These are phyloP conservation scores for Drosophila mulleri DNA, from an alignment of 2,888 invertebrate genomes.

Conservation along the genomic window DNA sequence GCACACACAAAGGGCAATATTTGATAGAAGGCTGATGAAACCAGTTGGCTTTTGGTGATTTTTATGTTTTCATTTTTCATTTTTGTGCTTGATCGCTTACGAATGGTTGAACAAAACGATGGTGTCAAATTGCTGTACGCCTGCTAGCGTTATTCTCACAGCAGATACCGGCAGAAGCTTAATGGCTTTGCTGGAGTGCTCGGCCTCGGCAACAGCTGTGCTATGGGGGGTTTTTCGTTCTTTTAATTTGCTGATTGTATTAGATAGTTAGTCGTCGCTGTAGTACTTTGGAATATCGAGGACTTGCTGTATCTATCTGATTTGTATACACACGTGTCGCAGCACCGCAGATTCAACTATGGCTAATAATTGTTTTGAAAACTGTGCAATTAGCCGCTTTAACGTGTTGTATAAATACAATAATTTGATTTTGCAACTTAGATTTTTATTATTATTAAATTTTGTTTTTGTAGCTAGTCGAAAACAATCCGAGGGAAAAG, in stretches of 20 bases:
- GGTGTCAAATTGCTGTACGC: slow-evolving; percentile 20
- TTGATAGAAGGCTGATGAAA: slow-evolving; percentile 39
- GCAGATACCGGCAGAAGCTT: slow-evolving; percentile 23
- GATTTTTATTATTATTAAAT: slow-evolving; percentile 8
- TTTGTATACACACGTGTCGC: slow-evolving; percentile 33
- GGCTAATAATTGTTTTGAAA: slow-evolving; percentile 29
- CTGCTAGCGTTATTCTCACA: slow-evolving; percentile 16
- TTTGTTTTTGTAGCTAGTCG: slow-evolving; percentile 1
- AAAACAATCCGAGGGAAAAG: slow-evolving; percentile 36
- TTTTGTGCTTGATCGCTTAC: slow-evolving; percentile 15
- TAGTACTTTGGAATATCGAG: slow-evolving; percentile 8
- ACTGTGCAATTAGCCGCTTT: slow-evolving; percentile 39
- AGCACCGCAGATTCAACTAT: background rate
- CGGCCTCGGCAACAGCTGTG: slow-evolving; percentile 2
- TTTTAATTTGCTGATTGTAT: slow-evolving; percentile 15
- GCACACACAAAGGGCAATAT: slow-evolving; percentile 16
- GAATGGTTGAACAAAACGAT: slow-evolving; percentile 6
- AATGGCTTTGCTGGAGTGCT: slow-evolving; percentile 8
- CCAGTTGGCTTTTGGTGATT: slow-evolving; percentile 31
- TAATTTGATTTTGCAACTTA: slow-evolving; percentile 41
- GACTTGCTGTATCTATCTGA: slow-evolving; percentile 21
- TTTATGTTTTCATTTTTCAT: slow-evolving; percentile 4
- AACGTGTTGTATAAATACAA: slow-evolving; percentile 25
- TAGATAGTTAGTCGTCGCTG: slow-evolving; percentile 11
- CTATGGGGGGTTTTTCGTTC: slow-evolving; percentile 41